Evolutionary conservation across 2,888 invertebrate genomes (phyloP).

Genomic region (Eupithecia abbreviata): DNA sequence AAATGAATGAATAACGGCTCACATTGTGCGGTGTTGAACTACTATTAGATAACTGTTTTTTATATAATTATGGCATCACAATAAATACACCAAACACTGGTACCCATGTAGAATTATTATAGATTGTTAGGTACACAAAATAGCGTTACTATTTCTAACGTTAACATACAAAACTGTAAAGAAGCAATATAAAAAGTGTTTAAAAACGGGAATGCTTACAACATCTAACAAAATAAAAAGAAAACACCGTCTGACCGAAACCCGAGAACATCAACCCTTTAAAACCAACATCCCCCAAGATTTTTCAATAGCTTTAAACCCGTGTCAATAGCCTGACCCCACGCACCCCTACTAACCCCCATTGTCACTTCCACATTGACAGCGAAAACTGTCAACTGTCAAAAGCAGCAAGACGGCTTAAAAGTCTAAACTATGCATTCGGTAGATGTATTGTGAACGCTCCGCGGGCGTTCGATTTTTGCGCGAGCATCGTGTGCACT

Average conservation of each 20-base stretch:
- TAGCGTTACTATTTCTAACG: not conserved
- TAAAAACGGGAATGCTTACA: not conserved
- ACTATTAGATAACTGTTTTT: not conserved
- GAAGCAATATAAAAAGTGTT: not conserved
- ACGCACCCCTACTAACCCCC: slow-evolving; percentile 65
- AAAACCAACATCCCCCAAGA: slow-evolving; percentile 58
- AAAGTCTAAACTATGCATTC: slow-evolving; percentile 72
- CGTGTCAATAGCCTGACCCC: slow-evolving; percentile 72
- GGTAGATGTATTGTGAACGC: slow-evolving; percentile 68
- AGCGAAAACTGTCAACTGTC: slow-evolving; percentile 83
- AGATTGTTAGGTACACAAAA: not conserved
- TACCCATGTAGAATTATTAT: too few species aligned
- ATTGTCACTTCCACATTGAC: slow-evolving; percentile 73
- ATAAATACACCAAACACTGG: not conserved
- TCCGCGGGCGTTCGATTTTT: slow-evolving; percentile 56
- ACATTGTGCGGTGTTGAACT: not conserved
- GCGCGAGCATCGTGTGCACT: slow-evolving; percentile 42
- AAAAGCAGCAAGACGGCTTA: slow-evolving; percentile 80
- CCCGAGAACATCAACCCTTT: slow-evolving; percentile 60
- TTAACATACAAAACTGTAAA: not conserved
- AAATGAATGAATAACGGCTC: slow-evolving; percentile 2
- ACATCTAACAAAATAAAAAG: slow-evolving; percentile 7
- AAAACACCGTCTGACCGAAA: slow-evolving; percentile 41
- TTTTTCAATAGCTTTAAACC: slow-evolving; percentile 81
- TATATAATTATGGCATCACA: not conserved